Conservation (phyloP, 1,140 invertebrate species). For the Micrasema minimum region DNA sequence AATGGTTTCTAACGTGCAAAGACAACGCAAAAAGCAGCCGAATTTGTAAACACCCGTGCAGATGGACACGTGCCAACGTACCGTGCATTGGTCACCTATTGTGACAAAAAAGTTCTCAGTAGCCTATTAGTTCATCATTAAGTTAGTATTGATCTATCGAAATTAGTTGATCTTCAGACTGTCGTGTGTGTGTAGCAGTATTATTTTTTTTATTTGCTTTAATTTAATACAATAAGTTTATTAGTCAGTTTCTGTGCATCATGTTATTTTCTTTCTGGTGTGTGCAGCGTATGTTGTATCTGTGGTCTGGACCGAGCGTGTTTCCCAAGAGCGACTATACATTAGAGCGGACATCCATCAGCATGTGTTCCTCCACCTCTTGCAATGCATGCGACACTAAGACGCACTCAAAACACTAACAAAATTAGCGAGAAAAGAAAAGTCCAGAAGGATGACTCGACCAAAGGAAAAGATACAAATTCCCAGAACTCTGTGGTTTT, state of each 20-base stretch:
- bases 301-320: neutral
- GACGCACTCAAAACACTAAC: neutral
- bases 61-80: constrained; percentile 26
- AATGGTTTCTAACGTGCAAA: neutral
- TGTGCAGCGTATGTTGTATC: constrained; percentile 18
- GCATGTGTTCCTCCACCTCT: constrained; percentile 11
- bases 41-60: constrained; percentile 13
- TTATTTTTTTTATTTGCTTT: too few species aligned
- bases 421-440: constrained; percentile 2
- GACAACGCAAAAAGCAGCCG: constrained; percentile 8
- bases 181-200: too few species aligned
- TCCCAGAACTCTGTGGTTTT: neutral
- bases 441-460: constrained; percentile 9
- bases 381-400: neutral
- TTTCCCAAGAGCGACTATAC: constrained; percentile 2
- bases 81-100: neutral
- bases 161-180: too few species aligned
- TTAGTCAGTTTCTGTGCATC: neutral
- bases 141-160: too few species aligned
- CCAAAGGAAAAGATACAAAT: neutral
- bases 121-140: too few species aligned
- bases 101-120: too few species aligned
- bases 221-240: too few species aligned
- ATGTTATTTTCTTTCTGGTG: constrained; percentile 26
- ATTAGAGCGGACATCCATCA: neutral